phyloP scores from a whole-genome alignment of 2,113 vertebrate genomes.

The Mola mola region DNA sequence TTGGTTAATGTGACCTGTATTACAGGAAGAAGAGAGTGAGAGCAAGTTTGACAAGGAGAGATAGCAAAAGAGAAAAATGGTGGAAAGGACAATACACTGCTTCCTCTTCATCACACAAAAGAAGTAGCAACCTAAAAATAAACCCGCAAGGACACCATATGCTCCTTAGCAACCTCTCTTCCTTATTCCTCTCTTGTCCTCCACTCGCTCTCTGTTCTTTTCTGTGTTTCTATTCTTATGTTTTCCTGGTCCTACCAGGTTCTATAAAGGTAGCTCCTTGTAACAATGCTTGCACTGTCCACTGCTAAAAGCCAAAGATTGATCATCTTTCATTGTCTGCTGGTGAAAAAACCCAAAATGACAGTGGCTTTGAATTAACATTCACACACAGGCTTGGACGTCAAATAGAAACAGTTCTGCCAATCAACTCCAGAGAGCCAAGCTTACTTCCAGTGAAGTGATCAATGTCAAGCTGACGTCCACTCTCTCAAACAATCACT shows the following conservation, averaged over 20 bases:
- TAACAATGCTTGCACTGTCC: constrained; percentile 12
- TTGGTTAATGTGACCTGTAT: too few relatives aligned
- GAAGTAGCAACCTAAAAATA: constrained; percentile 72
- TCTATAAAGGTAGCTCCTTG: background rate
- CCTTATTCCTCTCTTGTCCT: constrained; percentile 13
- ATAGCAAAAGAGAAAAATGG: constrained; percentile 29
- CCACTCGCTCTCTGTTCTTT: constrained; percentile 1
- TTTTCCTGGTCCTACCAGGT: constrained; percentile 5
- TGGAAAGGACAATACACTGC: constrained; percentile 30
- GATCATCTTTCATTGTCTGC: constrained; percentile 18
- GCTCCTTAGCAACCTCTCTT: constrained; percentile 42
- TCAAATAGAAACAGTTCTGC: constrained; percentile 47
- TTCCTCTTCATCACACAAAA: constrained; percentile 60
- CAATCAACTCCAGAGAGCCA: constrained; percentile 14
- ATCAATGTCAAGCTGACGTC: constrained; percentile 24
- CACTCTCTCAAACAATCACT: constrained; percentile 24
- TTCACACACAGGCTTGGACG: constrained; percentile 11
- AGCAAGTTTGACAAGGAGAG: constrained; percentile 21
- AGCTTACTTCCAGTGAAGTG: constrained; percentile 40
- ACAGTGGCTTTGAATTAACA: constrained; percentile 14
- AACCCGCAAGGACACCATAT: constrained; percentile 73
- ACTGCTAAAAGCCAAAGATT: constrained; percentile 4
- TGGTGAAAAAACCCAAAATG: constrained; percentile 15
- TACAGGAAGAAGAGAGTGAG: too few relatives aligned
- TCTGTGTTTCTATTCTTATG: background rate